phyloP scores from a whole-genome alignment of 2,797 vertebrate species.

The Acanthurus lineatus region DNA sequence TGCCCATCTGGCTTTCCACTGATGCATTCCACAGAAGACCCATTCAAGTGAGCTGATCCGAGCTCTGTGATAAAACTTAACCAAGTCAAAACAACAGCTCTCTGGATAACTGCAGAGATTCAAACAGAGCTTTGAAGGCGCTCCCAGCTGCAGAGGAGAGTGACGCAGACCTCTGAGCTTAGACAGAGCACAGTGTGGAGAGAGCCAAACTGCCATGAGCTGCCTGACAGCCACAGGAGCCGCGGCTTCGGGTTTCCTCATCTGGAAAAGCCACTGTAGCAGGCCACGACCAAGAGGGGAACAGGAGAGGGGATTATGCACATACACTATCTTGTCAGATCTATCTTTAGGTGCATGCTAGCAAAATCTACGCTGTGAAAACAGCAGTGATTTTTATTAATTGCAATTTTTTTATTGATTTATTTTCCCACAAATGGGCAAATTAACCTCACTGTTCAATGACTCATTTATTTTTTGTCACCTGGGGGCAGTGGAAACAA shows the following conservation, averaged over 20 bases:
- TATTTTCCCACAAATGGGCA: constrained; percentile 30
- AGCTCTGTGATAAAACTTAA: constrained; percentile 69
- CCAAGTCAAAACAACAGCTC: constrained; percentile 73
- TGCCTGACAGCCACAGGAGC: constrained; percentile 74
- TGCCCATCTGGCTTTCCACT: constrained; percentile 30
- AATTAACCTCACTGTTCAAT: neutral
- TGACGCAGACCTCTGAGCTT: constrained; percentile 39
- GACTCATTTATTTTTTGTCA: neutral
- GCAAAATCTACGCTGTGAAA: constrained; percentile 35
- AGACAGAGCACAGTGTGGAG: constrained; percentile 56
- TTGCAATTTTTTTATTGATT: too few species aligned
- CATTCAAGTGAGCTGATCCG: constrained; percentile 58
- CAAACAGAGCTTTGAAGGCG: constrained; percentile 59
- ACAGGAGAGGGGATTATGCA: constrained; percentile 56
- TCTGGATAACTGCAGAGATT: constrained; percentile 53
- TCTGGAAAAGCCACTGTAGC: constrained; percentile 79
- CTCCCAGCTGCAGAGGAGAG: constrained; percentile 64
- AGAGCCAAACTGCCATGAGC: constrained; percentile 70
- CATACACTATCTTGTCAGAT: constrained; percentile 70
- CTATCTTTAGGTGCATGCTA: constrained; percentile 25
- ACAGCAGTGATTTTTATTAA: constrained; percentile 16
- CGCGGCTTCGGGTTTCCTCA: constrained; percentile 75
- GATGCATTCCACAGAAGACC: constrained; percentile 56
- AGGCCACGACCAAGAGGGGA: constrained; percentile 33
- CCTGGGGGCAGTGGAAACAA: neutral